These are phyloP conservation scores for Festucalex cinctus DNA, from an alignment of 2,113 vertebrate genomes.

Conservation along the genomic window DNA sequence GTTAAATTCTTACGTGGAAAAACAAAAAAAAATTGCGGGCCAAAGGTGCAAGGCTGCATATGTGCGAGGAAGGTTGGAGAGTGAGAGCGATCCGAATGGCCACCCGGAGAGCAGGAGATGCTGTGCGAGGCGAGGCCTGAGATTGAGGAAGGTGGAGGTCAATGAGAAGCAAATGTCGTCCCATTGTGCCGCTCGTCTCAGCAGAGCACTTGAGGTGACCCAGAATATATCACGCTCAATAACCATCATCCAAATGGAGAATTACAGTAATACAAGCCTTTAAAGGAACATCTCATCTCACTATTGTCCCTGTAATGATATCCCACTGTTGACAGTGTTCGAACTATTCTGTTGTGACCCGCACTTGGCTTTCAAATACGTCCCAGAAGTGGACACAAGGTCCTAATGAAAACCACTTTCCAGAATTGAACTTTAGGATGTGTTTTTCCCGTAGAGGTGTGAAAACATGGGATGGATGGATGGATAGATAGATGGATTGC, in stretches of 20 bases:
- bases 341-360: neutral
- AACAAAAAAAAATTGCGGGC: slow-evolving; percentile 54
- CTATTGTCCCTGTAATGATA: slow-evolving; percentile 33
- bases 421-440: slow-evolving; percentile 12
- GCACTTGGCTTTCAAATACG: slow-evolving; percentile 7
- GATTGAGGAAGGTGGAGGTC: slow-evolving; percentile 42
- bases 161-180: slow-evolving; percentile 65
- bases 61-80: slow-evolving; percentile 36
- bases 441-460: slow-evolving; percentile 30
- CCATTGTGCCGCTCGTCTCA: slow-evolving; percentile 30
- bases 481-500: too few species aligned
- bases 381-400: slow-evolving; percentile 1
- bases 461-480: slow-evolving; percentile 26
- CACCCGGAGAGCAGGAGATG: slow-evolving; percentile 40
- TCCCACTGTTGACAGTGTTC: slow-evolving; percentile 36
- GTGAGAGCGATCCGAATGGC: slow-evolving; percentile 20
- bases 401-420: slow-evolving; percentile 18
- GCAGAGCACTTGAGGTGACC: slow-evolving; percentile 47
- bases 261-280: slow-evolving; percentile 22
- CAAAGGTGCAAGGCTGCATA: slow-evolving; percentile 47
- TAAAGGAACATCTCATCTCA: slow-evolving; percentile 21
- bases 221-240: slow-evolving; percentile 44
- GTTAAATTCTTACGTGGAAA: slow-evolving; percentile 49
- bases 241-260: slow-evolving; percentile 40
- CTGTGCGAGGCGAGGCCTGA: slow-evolving; percentile 39